Percentiles rank a stretch among this genome's conserved stretches.
phyloP scores from a whole-genome alignment of 2,888 invertebrate species.

The Aelia acuminata region DNA sequence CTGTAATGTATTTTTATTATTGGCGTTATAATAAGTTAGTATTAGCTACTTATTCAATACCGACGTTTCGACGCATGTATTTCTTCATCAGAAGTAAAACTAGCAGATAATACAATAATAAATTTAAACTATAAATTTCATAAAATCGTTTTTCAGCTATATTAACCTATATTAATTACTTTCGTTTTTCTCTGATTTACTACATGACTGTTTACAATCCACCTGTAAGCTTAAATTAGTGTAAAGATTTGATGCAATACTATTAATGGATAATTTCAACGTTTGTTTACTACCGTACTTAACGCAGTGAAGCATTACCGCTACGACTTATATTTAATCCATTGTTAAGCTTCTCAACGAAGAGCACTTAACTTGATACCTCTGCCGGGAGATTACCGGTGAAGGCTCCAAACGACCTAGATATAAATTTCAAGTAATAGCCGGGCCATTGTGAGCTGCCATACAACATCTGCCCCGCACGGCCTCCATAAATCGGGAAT shows the following conservation, averaged over 20 bases:
- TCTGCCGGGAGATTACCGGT: background rate
- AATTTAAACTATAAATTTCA: no score
- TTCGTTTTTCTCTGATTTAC: no score
- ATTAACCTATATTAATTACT: no score
- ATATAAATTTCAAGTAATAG: conserved; percentile 51
- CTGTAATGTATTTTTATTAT: no score
- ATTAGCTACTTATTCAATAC: no score
- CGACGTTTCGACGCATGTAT: no score
- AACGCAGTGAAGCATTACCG: background rate
- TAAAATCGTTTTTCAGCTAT: no score
- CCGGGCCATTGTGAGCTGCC: background rate
- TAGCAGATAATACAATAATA: no score
- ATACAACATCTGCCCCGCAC: background rate
- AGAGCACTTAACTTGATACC: conserved; percentile 49
- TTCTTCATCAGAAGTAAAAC: no score
- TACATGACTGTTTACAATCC: no score
- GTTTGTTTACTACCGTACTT: background rate
- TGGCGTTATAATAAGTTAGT: no score
- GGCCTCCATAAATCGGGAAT: conserved; percentile 43
- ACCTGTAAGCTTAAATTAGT: no score
- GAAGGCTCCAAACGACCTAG: background rate
- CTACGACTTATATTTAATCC: background rate
- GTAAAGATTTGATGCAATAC: background rate
- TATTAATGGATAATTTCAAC: background rate
- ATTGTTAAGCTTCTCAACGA: background rate